phyloP scores from a whole-genome alignment of 2,797 vertebrate genomes.

The Dryobates pubescens region DNA sequence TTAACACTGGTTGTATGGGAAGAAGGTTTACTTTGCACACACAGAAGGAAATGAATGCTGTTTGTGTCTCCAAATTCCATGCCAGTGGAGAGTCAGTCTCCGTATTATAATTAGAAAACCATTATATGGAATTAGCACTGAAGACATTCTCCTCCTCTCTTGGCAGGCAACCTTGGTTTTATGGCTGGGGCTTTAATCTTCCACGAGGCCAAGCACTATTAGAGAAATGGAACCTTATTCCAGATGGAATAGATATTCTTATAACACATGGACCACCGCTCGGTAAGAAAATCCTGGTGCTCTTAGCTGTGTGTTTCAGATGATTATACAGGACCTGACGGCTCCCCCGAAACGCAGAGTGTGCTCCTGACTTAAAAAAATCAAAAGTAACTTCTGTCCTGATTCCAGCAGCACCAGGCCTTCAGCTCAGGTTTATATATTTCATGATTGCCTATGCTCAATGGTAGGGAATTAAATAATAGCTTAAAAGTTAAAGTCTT shows the following conservation, averaged over 20 bases:
- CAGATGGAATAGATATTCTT: constrained; percentile 93
- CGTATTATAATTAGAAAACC: constrained; percentile 46
- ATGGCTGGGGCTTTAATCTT: constrained; percentile 97
- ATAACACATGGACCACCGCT: constrained; percentile 96
- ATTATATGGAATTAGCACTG: constrained; percentile 50
- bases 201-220: constrained; percentile 93
- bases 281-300: constrained; percentile 81
- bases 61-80: constrained; percentile 26
- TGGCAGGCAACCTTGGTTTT: constrained; percentile 97
- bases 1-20: not conserved
- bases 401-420: not conserved
- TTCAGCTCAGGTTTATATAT: not conserved
- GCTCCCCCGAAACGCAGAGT: not conserved
- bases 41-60: constrained; percentile 22
- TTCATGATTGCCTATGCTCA: not conserved
- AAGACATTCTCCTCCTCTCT: constrained; percentile 56
- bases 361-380: not conserved
- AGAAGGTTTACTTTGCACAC: not conserved
- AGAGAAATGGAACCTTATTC: constrained; percentile 98
- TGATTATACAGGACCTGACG: constrained; percentile 12
- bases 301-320: constrained; percentile 28
- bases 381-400: not conserved
- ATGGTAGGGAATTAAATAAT: not conserved
- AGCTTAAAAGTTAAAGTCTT: not conserved
- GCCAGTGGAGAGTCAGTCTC: constrained; percentile 8